Evolutionary conservation across 2,113 vertebrate genomes (phyloP).

Genomic region (Ranitomeya variabilis): DNA sequence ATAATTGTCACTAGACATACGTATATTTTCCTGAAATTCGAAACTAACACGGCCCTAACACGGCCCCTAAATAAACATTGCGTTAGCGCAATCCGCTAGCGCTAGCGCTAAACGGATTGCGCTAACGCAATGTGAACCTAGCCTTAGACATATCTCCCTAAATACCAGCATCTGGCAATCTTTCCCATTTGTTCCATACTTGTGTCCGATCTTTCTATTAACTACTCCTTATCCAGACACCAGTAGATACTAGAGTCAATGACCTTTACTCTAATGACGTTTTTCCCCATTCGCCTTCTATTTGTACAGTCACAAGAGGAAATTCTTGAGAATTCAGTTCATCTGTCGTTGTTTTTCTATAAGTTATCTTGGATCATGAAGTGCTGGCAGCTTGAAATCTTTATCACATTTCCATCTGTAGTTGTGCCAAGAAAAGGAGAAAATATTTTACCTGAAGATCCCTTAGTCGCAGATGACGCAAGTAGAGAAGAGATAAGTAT

Average conservation of each 20-base stretch:
- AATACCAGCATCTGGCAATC: neutral
- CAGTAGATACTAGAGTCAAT: neutral
- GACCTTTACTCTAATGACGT: neutral
- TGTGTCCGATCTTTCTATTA: neutral
- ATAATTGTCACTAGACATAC: neutral
- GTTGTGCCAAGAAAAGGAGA: neutral
- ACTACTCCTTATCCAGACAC: neutral
- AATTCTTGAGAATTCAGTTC: neutral
- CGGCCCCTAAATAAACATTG: too few species aligned
- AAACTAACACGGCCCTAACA: too few species aligned
- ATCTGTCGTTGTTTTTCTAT: neutral
- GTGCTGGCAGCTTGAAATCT: neutral
- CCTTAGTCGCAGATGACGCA: conserved; percentile 69
- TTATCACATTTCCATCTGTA: neutral
- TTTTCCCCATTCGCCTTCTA: neutral
- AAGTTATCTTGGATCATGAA: neutral
- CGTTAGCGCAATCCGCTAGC: too few species aligned
- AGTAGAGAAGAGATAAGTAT: conserved; percentile 72
- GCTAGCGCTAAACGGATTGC: too few species aligned
- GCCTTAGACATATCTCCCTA: too few species aligned
- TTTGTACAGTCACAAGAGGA: neutral
- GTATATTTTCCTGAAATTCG: neutral
- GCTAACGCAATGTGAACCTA: too few species aligned
- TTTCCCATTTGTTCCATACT: neutral
- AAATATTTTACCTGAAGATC: conserved; percentile 73